phyloP scores from a whole-genome alignment of 2,888 invertebrate genomes.

The Diplolepis rosae region DNA sequence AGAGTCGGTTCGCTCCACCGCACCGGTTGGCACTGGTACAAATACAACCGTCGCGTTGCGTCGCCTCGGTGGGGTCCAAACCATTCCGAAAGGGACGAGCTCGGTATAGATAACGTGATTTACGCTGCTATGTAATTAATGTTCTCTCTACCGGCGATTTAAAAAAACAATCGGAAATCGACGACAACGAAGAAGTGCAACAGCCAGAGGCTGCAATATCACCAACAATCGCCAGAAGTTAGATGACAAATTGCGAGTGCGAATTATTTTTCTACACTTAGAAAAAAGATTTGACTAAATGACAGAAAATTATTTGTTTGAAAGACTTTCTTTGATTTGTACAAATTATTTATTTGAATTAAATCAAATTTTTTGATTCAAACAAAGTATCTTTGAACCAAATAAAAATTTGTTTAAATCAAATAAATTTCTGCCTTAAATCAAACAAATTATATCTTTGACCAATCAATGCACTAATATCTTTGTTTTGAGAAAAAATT shows the following conservation, averaged over 20 bases:
- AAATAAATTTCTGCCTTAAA: too few species aligned
- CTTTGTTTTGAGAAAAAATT: too few species aligned
- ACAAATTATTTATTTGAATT: too few species aligned
- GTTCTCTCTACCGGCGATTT: slow-evolving; percentile 58
- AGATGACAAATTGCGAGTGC: slow-evolving; percentile 43
- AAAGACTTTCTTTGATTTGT: too few species aligned
- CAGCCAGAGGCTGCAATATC: slow-evolving; percentile 55
- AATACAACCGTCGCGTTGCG: not conserved
- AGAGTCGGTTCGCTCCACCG: not conserved
- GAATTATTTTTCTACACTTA: slow-evolving; percentile 28
- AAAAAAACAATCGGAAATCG: slow-evolving; percentile 69
- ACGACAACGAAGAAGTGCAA: slow-evolving; percentile 60
- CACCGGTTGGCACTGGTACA: slow-evolving; percentile 9
- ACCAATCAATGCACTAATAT: too few species aligned
- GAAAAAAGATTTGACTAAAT: too few species aligned
- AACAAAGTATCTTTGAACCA: too few species aligned
- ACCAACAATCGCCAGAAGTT: slow-evolving; percentile 42
- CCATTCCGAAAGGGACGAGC: slow-evolving; percentile 44
- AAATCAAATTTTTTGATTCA: too few species aligned
- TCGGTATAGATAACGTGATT: slow-evolving; percentile 67
- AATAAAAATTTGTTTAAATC: too few species aligned
- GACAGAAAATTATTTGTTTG: too few species aligned
- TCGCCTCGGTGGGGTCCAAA: slow-evolving; percentile 1
- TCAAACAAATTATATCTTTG: too few species aligned
- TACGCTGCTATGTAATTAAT: slow-evolving; percentile 68